Evolutionary conservation across 2,888 invertebrate genomes (phyloP), one percentile per base, ranked within the genome.

Genomic region (Parnassius apollo): DNA sequence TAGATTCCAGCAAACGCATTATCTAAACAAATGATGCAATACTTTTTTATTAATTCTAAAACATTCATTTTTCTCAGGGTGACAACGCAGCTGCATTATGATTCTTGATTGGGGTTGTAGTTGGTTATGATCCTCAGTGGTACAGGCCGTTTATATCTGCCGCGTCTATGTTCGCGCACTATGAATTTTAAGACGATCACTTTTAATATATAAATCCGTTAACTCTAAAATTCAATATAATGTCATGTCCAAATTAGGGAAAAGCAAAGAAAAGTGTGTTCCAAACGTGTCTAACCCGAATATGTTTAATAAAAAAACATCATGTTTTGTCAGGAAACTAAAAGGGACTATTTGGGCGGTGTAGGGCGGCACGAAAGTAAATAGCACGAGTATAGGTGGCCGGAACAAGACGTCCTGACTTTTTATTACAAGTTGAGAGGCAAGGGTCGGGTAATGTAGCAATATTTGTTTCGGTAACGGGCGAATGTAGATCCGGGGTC

Each of bases 401-500:
- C 72, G 74, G 74, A 76, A 70, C 77, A 77, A 76, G 77, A 73
- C 74, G 75, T 74, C 72, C 71, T 73, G 75, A 71, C 74, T 81
- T 80, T 82, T 82, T 83, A 82, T 83, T 81, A 75, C 79, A 73
- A 71, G 77, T 77, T 77, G 77, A 70, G 65, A 79, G 75, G 75
- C 75, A 68, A 71, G 75, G 75, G 76, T 75, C 74, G 73, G 72
- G 72, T 75, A 75, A 81, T 80, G 76, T 75, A 72, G 72, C 78
- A 78, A 84, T 84, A 83, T 84, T 83, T 80, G 78, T 77, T 75
- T 72, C 75, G 66, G 65, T 51, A 61, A 53, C 59, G 62, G 65
- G 56, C 52, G 51, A 56, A 62, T 46, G 59, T 51, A 42, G 44
- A 45, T 22, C 56, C 56, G 51, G n/a, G n/a, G 59, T 63, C 57